Evolutionary conservation across 1,140 invertebrate species (phyloP).

Genomic region (Bombyx mori): ASM3026992v2 NC_085108.1:2618501-2619000

Average conservation of each 20-base stretch:
- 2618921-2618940: neutral
- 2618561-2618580: neutral
- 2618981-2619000: no score
- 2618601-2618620: slow-evolving; percentile 7
- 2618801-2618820: slow-evolving; percentile 11
- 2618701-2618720: slow-evolving; percentile 19
- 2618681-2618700: slow-evolving; percentile 25
- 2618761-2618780: slow-evolving; percentile 15
- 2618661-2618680: slow-evolving; percentile 27
- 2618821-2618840: slow-evolving; percentile 1
- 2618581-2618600: neutral
- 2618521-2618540: no score
- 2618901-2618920: neutral
- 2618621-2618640: slow-evolving; percentile 28
- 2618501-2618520: no score
- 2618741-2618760: slow-evolving; percentile 22
- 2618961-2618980: neutral
- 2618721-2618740: slow-evolving; percentile 25
- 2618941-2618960: neutral
- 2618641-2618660: slow-evolving; percentile 21
- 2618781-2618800: slow-evolving; percentile 18
- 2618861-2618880: slow-evolving; percentile 3
- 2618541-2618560: neutral
- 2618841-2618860: slow-evolving; percentile 5
- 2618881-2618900: neutral